phyloP scores from a whole-genome alignment of 2,113 vertebrate species.

The Otocyon megalotis region DNA sequence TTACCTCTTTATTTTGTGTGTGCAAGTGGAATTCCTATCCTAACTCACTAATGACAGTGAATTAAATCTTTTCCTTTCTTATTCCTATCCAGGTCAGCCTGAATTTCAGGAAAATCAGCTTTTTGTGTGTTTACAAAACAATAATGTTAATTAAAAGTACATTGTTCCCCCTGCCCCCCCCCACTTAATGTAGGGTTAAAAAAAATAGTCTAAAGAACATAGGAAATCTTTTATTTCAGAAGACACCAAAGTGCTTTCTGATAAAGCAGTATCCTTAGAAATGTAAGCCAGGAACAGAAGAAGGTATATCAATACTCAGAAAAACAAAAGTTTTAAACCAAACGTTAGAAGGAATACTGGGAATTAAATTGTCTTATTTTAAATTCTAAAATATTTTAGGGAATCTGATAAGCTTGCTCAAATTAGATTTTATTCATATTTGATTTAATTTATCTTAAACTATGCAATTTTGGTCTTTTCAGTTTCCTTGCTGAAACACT shows the following conservation, averaged over 20 bases:
- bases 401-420: background rate
- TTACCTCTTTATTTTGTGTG: background rate
- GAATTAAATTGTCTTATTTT: background rate
- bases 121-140: background rate
- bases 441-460: background rate
- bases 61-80: background rate
- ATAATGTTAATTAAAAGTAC: background rate
- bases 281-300: background rate
- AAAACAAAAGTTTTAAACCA: background rate
- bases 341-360: background rate
- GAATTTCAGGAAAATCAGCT: background rate
- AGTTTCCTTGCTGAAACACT: constrained; percentile 24
- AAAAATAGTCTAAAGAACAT: background rate
- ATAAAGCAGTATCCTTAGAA: background rate
- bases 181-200: background rate
- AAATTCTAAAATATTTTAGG: background rate
- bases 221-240: constrained; percentile 47
- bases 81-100: background rate
- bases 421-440: background rate
- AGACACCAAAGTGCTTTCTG: background rate
- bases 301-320: background rate
- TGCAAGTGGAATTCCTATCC: background rate
- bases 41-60: background rate
- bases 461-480: background rate
- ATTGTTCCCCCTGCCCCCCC: background rate